Percentiles rank a stretch among this genome's conserved stretches.
These are phyloP conservation scores for Hesperophylax magnus DNA, from an alignment of 1,140 invertebrate species.

Conservation along the genomic window DNA sequence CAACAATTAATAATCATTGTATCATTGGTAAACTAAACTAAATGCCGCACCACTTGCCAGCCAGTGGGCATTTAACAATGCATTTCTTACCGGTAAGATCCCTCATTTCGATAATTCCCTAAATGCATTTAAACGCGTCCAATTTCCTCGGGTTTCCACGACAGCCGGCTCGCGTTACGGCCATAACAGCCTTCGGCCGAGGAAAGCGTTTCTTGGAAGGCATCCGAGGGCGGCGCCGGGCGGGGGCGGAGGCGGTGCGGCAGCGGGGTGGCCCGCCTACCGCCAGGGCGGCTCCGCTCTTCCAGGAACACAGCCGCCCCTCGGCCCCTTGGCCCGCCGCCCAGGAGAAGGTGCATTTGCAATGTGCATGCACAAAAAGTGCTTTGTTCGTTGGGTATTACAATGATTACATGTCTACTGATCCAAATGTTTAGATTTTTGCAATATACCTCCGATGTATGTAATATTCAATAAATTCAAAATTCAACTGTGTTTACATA, in stretches of 20 bases:
- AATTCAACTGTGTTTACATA: too few species aligned
- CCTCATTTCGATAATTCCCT: too few species aligned
- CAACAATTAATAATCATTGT: too few species aligned
- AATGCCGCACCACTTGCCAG: background rate
- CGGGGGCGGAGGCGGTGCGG: background rate
- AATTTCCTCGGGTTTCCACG: too few species aligned
- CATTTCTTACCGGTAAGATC: too few species aligned
- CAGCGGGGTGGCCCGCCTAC: constrained; percentile 29
- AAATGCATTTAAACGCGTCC: too few species aligned
- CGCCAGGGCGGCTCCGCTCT: constrained; percentile 50
- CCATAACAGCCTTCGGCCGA: background rate
- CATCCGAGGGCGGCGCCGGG: background rate
- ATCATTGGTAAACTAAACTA: too few species aligned
- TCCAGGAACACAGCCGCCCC: constrained; percentile 41
- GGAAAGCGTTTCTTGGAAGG: constrained; percentile 34
- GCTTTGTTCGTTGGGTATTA: background rate
- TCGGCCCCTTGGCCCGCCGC: background rate
- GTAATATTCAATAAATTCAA: too few species aligned
- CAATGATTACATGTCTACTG: too few species aligned
- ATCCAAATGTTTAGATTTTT: too few species aligned
- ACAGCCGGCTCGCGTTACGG: too few species aligned
- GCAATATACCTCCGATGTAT: too few species aligned
- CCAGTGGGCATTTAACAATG: background rate
- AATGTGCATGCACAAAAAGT: constrained; percentile 13
- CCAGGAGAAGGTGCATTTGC: background rate